Percentiles rank a stretch among this genome's conserved stretches.
Conservation (phyloP, 2,888 invertebrate genomes). For the Drosophila kambysellisi region DNA sequence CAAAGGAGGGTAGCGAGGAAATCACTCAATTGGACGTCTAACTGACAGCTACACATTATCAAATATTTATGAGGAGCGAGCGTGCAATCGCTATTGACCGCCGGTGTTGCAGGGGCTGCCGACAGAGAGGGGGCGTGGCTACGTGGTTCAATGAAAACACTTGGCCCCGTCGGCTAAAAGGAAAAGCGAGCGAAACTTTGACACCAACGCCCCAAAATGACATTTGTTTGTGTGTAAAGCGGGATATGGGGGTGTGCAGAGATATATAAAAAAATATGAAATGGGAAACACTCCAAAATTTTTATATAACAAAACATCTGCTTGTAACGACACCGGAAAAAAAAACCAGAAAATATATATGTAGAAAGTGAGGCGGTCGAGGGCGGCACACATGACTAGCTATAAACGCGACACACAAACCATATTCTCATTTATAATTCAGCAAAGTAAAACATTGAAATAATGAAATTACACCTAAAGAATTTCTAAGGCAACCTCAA, state of each 20-base stretch:
- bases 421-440: slow-evolving; percentile 75
- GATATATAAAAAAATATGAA: neutral
- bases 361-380: neutral
- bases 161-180: slow-evolving; percentile 41
- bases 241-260: neutral
- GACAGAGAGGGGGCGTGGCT: slow-evolving; percentile 30
- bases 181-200: slow-evolving; percentile 49
- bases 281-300: slow-evolving; percentile 22
- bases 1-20: slow-evolving; percentile 35
- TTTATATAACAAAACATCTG: slow-evolving; percentile 65
- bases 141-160: slow-evolving; percentile 68
- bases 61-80: slow-evolving; percentile 65
- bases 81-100: slow-evolving; percentile 46
- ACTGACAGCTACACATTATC: slow-evolving; percentile 78
- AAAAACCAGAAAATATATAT: neutral
- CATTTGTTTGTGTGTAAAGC: slow-evolving; percentile 27
- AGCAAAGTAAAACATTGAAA: slow-evolving; percentile 79
- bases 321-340: slow-evolving; percentile 36
- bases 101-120: neutral
- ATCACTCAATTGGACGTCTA: slow-evolving; percentile 76
- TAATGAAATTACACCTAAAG: slow-evolving; percentile 78
- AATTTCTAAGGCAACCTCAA: slow-evolving; percentile 53
- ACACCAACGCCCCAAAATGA: slow-evolving; percentile 70
- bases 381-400: slow-evolving; percentile 66
- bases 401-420: slow-evolving; percentile 50